A percentile compares a stretch with the other conserved stretches of the same genome.
Evolutionary conservation across 2,888 invertebrate genomes (phyloP).

Genomic region (Pristionchus maxplancki): DNA sequence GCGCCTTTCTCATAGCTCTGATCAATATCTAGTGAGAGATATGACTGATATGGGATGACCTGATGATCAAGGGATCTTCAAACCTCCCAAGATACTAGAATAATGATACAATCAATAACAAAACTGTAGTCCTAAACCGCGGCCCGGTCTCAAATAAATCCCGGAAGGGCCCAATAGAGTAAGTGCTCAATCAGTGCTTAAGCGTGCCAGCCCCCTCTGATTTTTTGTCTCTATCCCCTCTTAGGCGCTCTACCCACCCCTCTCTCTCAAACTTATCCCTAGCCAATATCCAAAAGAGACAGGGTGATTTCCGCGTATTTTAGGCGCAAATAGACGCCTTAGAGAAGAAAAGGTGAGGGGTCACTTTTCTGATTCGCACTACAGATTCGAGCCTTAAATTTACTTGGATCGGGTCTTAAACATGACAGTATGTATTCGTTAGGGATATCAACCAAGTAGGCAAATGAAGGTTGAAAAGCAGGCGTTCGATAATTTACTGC

Average conservation of each 20-base stretch:
- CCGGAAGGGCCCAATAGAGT: too few relatives aligned
- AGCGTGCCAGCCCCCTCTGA: background rate
- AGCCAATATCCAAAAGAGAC: conserved; percentile 12
- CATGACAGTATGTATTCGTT: too few relatives aligned
- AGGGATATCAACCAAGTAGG: too few relatives aligned
- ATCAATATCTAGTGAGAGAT: background rate
- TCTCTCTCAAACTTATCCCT: conserved; percentile 23
- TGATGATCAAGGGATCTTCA: background rate
- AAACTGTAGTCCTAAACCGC: too few relatives aligned
- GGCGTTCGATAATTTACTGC: background rate
- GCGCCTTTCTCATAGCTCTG: background rate
- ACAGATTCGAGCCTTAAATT: too few relatives aligned
- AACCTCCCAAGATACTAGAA: background rate
- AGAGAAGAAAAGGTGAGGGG: background rate
- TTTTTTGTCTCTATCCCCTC: conserved; percentile 15
- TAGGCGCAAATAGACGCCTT: background rate
- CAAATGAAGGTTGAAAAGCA: background rate
- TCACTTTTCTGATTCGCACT: conserved; percentile 7
- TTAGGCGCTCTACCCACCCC: background rate
- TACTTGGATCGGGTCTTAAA: too few relatives aligned
- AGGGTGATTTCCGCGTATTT: conserved; percentile 29
- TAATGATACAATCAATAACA: too few relatives aligned
- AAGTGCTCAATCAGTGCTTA: background rate
- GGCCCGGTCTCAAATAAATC: too few relatives aligned
- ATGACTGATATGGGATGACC: background rate